Conservation (phyloP, 2,113 vertebrate species). For the Colius striatus region DNA sequence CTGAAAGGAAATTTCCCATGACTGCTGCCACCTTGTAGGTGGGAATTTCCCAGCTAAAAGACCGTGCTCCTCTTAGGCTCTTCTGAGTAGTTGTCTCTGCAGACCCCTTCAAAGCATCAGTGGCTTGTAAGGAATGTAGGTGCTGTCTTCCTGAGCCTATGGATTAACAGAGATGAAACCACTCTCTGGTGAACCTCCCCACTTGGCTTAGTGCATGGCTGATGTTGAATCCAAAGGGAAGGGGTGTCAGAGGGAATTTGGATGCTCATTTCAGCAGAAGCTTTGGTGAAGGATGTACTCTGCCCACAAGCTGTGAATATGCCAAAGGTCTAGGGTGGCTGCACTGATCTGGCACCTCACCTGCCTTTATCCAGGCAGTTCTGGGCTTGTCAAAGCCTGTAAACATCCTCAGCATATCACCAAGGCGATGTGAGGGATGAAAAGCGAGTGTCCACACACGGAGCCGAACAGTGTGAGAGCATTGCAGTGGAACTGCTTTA, state of each 20-base stretch:
- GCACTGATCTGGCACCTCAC: background rate
- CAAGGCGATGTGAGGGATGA: background rate
- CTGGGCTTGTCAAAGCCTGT: background rate
- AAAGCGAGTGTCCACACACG: background rate
- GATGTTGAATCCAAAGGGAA: background rate
- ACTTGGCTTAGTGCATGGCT: background rate
- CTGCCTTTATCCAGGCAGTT: fast-evolving
- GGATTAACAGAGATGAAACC: background rate
- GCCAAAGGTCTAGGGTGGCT: background rate
- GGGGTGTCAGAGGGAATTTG: background rate
- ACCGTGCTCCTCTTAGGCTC: background rate
- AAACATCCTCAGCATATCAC: slow-evolving; percentile 17
- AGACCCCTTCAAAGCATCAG: background rate
- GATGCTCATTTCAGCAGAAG: background rate
- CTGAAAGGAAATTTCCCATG: background rate
- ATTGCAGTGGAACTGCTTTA: fast-evolving
- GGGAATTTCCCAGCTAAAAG: background rate
- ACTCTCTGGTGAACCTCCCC: background rate
- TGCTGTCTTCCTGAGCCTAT: background rate
- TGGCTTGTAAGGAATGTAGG: background rate
- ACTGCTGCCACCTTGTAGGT: background rate
- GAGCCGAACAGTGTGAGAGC: background rate
- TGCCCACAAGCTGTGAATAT: background rate
- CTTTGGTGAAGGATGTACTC: background rate
- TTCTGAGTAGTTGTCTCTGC: background rate